A percentile compares a stretch with the other conserved stretches of the same genome.
phyloP scores from a whole-genome alignment of 1,140 invertebrate species.

The Apolygus lucorum region DNA sequence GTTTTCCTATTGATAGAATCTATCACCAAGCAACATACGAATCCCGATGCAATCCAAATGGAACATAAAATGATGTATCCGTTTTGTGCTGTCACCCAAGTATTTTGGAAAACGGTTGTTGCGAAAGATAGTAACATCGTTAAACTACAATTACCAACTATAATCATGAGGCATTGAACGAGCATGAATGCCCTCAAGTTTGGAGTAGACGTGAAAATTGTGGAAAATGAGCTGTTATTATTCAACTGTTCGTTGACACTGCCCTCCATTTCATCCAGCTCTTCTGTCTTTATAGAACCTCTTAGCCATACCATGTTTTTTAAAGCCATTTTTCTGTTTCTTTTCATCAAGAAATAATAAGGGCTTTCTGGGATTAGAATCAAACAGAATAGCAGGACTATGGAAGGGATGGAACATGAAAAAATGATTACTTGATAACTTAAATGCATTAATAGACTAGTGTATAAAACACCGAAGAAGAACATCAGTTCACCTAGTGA shows the following conservation, averaged over 20 bases:
- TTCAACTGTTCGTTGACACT: slow-evolving; percentile 23
- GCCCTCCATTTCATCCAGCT: slow-evolving; percentile 29
- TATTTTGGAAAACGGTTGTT: slow-evolving; percentile 58
- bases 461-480: slow-evolving; percentile 61
- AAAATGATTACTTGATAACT: slow-evolving; percentile 59
- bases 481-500: slow-evolving; percentile 71
- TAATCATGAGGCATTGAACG: slow-evolving; percentile 52
- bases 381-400: slow-evolving; percentile 56
- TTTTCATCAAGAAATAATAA: slow-evolving; percentile 53
- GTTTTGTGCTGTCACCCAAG: slow-evolving; percentile 10
- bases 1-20: slow-evolving; percentile 39
- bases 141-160: slow-evolving; percentile 66
- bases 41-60: slow-evolving; percentile 40
- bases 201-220: slow-evolving; percentile 20
- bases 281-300: slow-evolving; percentile 18
- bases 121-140: slow-evolving; percentile 65
- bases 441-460: slow-evolving; percentile 64
- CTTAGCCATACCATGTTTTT: slow-evolving; percentile 56
- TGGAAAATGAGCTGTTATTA: slow-evolving; percentile 20
- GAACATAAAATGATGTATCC: slow-evolving; percentile 16
- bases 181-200: slow-evolving; percentile 52
- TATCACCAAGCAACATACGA: slow-evolving; percentile 35
- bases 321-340: slow-evolving; percentile 52
- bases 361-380: slow-evolving; percentile 74
- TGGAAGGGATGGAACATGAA: slow-evolving; percentile 50